Base-by-base conservation (phyloP, 2,797 vertebrate species). In the Ceryle rudis region DNA sequence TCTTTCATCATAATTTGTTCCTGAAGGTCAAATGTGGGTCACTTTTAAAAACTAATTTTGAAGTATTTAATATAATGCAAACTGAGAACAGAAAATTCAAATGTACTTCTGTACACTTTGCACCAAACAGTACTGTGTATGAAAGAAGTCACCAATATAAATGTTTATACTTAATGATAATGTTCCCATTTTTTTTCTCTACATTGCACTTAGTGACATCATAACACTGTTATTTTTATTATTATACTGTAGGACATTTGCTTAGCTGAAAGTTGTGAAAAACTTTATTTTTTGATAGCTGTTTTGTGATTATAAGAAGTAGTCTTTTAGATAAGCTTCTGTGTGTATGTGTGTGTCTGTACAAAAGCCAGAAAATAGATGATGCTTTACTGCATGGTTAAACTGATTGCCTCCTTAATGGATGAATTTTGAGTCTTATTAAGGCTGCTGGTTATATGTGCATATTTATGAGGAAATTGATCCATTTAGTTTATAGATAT, bases 1-100 rank as follows among this genome's bases (percentile, higher is more conserved):
- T 89, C 51, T 95, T 91, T 89, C 83, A 89, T 91, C 64, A 66
- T 62, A 69, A 78, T 84, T 94, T 77, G 64, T 75, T 82, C 51
- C 55, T 89, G 72, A 94, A 89, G 86, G 86, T 95, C 78, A 89
- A 87, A 95, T 47, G 28, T 82, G 49, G 83, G 83, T 84, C 74
- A 92, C 39, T 79, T 82, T 58, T 54, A 60, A 82, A 95, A 94
- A 67, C 28, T 64, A 79, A 81, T 47, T 87, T 69, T 66, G 29
- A 89, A 95, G 54, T 80, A 64, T 65, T 93, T 89, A 93, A 91
- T 35, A 57, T 57, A 61, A 82, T 58, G 42, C 37, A 92, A 94
- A 90, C 46, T 29, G 44, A 87, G 81, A 81, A 61, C 2, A 73
- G 37, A 87, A 85, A 80, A 67, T 42, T 52, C 23, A 84, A 75